Conservation (phyloP, 2,113 vertebrate genomes). For the Carlito syrichta region DNA sequence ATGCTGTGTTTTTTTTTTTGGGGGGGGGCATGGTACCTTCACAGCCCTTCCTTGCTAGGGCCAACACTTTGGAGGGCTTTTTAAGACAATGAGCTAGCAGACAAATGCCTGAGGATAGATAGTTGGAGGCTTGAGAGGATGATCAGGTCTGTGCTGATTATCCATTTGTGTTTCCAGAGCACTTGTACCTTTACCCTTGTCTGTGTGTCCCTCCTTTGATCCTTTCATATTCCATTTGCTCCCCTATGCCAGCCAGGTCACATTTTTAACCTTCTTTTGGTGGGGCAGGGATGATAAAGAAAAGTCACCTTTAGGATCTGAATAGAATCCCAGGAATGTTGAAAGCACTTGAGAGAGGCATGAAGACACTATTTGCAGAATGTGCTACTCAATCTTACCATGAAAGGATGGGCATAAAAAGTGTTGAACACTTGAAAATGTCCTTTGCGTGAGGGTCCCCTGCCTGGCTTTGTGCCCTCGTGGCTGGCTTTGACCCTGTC, state of each 20-base stretch:
- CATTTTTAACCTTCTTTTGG: neutral
- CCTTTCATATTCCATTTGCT: neutral
- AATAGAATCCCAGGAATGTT: too few relatives aligned
- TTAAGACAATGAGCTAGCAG: neutral
- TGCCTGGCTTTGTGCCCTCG: fast-evolving
- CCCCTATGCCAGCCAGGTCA: neutral
- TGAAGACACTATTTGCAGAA: neutral
- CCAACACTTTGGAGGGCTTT: neutral
- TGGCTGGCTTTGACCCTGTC: fast-evolving
- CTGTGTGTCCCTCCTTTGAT: too few relatives aligned
- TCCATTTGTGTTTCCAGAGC: neutral
- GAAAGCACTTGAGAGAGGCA: neutral
- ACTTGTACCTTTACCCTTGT: neutral
- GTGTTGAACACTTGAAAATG: neutral
- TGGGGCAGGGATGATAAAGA: neutral
- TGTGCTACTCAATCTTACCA: fast-evolving
- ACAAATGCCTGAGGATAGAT: neutral
- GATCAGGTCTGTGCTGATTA: fast-evolving
- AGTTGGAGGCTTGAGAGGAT: fast-evolving
- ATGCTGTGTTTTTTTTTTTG: neutral
- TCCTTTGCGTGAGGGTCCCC: neutral
- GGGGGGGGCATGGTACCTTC: neutral
- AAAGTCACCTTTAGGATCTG: neutral
- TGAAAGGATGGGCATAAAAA: fast-evolving
- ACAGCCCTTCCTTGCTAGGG: neutral